Base-by-base conservation (phyloP, 2,888 invertebrate species). In the Diarsia mendica region DNA sequence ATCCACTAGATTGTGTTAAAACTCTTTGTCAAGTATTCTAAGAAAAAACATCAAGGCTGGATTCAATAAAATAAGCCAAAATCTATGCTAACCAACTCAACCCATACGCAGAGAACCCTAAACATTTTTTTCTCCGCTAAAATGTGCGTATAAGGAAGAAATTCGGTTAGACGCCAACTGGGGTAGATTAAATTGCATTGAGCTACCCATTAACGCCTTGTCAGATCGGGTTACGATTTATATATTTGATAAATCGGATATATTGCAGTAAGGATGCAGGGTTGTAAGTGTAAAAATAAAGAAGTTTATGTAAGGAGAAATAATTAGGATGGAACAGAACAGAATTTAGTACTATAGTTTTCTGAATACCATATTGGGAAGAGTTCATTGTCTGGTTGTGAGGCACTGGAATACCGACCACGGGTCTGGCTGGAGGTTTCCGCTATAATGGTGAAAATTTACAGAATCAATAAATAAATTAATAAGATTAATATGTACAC, bases 181-280 rank as follows among this genome's bases (percentile, higher is more conserved):
- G 96, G 96, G 96, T 95, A 93, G 94, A 93, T 93, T 93, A 95
- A 96, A 96, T 96, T 96, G 95, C 95, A 96, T 96, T 96, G 94
- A 93, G 94, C 93, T 92, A 91, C 92, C 95, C 96, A 96, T 96
- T 96, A 96, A 95, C 95, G 96, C 95, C 95, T 95, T 96, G 96
- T 96, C 96, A 95, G 95, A 95, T 96, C 94, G 92, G 92, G 96
- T 96, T 95, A 93, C 94, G 94, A 94, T 95, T 94, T 94, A 95
- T 93, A 89, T 91, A 93, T 94, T 93, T 94, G 96, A 96, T 94
- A 95, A 94, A 96, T 95, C 91, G 92, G 91, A 92, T 94, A 90
- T 92, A 91, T 91, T 92, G 91, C 90, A 91, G 89, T 75, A 53
- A 53, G 28, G 74, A 74, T 76, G 79, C 72, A 77, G 65, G 70